Evolutionary conservation across 2,113 vertebrate genomes (phyloP), one percentile per base, ranked within the genome.

Genomic region (Ictalurus furcatus): DNA sequence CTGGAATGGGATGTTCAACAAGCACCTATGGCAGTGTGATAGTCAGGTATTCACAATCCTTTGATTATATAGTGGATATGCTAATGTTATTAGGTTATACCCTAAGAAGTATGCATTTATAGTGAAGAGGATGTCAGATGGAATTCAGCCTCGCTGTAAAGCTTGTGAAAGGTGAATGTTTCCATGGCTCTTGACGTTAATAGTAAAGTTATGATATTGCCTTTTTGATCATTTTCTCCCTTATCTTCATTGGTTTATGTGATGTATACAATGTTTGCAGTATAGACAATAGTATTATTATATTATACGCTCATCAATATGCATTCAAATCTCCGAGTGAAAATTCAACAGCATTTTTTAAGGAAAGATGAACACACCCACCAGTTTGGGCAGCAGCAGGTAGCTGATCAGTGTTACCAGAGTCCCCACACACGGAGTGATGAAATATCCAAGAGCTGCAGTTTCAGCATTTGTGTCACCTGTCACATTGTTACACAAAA

Each of bases 401-500:
- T 98, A 98, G 81, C 97, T 96, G 69, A 94, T 4, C 13, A 97
- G 96, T 0, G 97, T 97, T 84, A 97, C 0, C 52, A 97, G 90
- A 5, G 96, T 97, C 25, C 97, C 97, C 21, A 96, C 91, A 13
- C 97, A 98, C 0, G 97, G 97, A 0, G 97, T 97, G 94, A 97
- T 78, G 91, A 98, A 98, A 93, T 98, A 98, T 0, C 96, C 96
- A 91, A 98, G 85, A 40, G 97, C 97, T 0, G 96, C 96, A 0
- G 94, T 92, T 88, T 95, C 91, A 2, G 84, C 81, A 21, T 97
- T 95, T 0, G 94, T 89, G 0, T 96, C 95, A 92, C 97, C 97
- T 97, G 93, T 48, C 6, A 1, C 14, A 90, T 84, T 88, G 28
- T 89, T 17, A 86, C 63, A 83, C 78, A 87, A 23, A n/a, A 76